Base-by-base conservation (phyloP, 1,140 invertebrate species). In the Drosophila tristis region DNA sequence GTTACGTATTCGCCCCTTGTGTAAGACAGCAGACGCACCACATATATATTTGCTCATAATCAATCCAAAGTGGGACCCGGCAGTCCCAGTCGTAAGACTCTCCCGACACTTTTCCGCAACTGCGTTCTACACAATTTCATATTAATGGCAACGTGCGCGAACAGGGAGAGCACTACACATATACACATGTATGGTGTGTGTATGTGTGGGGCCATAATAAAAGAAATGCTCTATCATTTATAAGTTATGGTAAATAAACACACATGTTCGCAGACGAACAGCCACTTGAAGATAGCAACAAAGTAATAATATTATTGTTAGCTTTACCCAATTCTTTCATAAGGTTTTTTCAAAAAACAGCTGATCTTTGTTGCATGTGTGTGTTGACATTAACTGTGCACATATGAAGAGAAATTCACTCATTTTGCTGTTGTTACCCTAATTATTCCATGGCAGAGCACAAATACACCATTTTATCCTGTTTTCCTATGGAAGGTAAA, bases 291-390 rank as follows among this genome's bases (percentile, higher is more conserved):
- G 56, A 44, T 20, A 20, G 56, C 53, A 35, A 56, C 47, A 56
- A 50, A 45, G 60, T 43, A 35, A n/a, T 35, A 35, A 62, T 70
- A 51, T 64, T 59, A n/a, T 49, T 77, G 56, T 43, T 79, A 57
- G 49, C 63, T 50, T 48, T 54, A 13, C 31, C 64, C 44, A 65
- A 48, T 47, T 2, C 54, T 74, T 58, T 79, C 62, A 62, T 60
- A 54, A 79, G 61, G 72, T 67, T 81, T 66, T 66, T 80, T 63
- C 67, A 75, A 8, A 82, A 81, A 87, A 87, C 82, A 86, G 82
- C 82, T 86, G 82, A 86, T 86, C 82, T 80, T 77, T 62, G 73
- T 35, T 23, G 26, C 26, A 20, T 23, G 29, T 29, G 43, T 72
- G 56, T 56, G 13, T 42, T 26, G 20, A 77, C 81, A 81, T 81